Conservation (phyloP, 2,797 vertebrate species). For the Chiroxiphia lanceolata region DNA sequence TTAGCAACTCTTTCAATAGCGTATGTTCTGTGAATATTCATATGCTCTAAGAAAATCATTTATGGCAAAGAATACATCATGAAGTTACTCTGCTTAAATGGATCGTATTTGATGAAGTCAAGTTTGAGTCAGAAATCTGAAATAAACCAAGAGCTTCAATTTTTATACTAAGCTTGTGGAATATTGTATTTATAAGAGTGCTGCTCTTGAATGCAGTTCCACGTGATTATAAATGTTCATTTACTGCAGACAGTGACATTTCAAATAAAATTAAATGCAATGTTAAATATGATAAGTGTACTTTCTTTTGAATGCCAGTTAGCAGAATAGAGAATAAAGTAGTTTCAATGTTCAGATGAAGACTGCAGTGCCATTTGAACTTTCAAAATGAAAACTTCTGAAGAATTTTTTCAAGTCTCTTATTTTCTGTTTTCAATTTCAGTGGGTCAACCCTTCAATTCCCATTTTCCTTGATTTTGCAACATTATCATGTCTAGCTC, state of each 20-base stretch:
- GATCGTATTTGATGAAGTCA: not conserved
- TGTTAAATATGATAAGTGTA: not conserved
- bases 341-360: not conserved
- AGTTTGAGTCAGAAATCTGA: not conserved
- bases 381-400: not conserved
- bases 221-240: not conserved
- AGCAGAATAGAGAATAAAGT: not conserved
- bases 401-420: not conserved
- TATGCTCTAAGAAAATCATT: not conserved
- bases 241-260: not conserved
- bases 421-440: not conserved
- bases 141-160: not conserved
- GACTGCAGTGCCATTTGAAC: not conserved
- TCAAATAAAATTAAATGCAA: not conserved
- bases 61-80: not conserved
- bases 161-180: not conserved
- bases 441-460: not conserved
- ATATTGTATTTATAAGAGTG: not conserved
- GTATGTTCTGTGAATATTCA: conserved; percentile 26
- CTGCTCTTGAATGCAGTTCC: not conserved
- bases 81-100: not conserved
- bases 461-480: not conserved
- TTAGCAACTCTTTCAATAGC: not conserved
- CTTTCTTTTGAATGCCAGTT: not conserved
- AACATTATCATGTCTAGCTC: not conserved